Base-by-base conservation (phyloP, 1,140 invertebrate species). In the Cyclargus thomasi region DNA sequence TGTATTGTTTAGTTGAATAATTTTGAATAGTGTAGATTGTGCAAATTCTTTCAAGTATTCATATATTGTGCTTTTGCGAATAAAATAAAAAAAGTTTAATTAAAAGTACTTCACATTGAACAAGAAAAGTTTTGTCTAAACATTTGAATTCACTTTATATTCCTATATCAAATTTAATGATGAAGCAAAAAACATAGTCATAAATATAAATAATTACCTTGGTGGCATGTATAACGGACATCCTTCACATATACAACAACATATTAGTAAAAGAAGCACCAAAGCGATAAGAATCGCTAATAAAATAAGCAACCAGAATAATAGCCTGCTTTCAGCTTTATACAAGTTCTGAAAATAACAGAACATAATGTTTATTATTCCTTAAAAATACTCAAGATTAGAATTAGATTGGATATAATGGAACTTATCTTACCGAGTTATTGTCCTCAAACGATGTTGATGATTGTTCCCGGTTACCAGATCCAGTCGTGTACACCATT, bases 151-250 rank as follows among this genome's bases (percentile, higher is more conserved):
- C n/a, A n/a, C n/a, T 20, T 18, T 7, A 59, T 55, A 55, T 66
- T 66, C 47, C 2, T 67, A 64, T 22, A 29, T 4, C 29, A 3
- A 29, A 29, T 4, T 29, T 29, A 29, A 29, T 29, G 29, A 29
- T 2, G 22, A 57, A 20, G 18, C 18, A 10, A 59, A 59, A 59
- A 20, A 18, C 3, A 5, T 11, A 59, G 5, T 18, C 63, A 70
- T 35, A 66, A 11, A 65, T 47, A 68, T 47, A 23, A 64, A 73
- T 63, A 73, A 72, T 92, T 91, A 93, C 92, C 93, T 93, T n/a
- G 95, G 93, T 62, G 94, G 93, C 88, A 94, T 94, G 74, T 96
- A 96, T 64, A 96, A 92, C 2, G 95, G 95, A 88, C 96, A 97
- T 72, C 94, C 94, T 73, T 94, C 93, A 80, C 95, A 96, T 65